These are phyloP conservation scores for Pomatorhinus ruficollis DNA, from an alignment of 2,113 vertebrate genomes.

Conservation along the genomic window DNA sequence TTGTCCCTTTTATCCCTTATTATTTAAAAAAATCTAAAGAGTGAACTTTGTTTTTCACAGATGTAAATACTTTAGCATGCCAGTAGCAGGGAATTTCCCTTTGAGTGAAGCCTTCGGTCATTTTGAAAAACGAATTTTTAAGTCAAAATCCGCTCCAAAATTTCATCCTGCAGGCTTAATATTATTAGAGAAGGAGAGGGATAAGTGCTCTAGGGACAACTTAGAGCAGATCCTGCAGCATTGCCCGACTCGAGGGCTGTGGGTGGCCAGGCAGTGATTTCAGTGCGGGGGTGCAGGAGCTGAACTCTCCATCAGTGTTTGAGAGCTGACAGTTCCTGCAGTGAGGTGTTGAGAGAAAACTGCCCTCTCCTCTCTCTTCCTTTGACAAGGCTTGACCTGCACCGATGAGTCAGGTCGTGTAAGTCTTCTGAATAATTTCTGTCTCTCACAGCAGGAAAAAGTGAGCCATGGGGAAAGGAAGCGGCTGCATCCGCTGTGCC, in stretches of 20 bases:
- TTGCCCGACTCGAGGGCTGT: accelerated
- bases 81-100: neutral
- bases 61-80: neutral
- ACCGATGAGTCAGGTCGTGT: accelerated
- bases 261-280: neutral
- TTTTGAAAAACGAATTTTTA: neutral
- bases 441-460: slow-evolving; percentile 1
- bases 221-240: neutral
- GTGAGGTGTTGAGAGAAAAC: neutral
- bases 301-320: neutral
- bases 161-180: neutral
- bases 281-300: neutral
- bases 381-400: neutral
- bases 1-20: neutral
- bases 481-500: accelerated
- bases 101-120: neutral
- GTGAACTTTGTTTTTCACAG: neutral
- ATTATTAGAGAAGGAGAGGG: neutral
- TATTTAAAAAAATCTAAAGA: neutral
- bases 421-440: neutral
- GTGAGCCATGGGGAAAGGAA: slow-evolving; percentile 16
- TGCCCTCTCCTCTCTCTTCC: neutral
- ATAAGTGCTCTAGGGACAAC: neutral
- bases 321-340: neutral
- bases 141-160: neutral